A percentile compares a stretch with the other conserved stretches of the same genome.
Evolutionary conservation across 2,113 vertebrate genomes (phyloP).

Genomic region (Myxocyprinus asiaticus): DNA sequence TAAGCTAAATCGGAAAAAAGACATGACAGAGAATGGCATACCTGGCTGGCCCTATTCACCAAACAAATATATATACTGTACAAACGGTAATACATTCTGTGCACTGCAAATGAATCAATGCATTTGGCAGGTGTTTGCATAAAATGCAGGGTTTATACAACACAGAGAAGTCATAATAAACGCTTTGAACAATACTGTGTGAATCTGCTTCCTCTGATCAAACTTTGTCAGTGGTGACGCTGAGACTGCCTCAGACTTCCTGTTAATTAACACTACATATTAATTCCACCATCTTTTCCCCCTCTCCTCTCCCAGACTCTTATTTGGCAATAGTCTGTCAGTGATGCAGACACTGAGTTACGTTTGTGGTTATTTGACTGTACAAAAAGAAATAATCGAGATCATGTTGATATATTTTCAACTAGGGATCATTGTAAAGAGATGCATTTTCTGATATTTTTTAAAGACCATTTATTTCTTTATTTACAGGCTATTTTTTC

Average conservation of each 20-base stretch:
- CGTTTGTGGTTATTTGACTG: slow-evolving; percentile 43
- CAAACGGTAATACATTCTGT: too few species aligned
- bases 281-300: slow-evolving; percentile 91
- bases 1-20: too few species aligned
- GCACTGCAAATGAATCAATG: too few species aligned
- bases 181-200: slow-evolving; percentile 47
- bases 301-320: slow-evolving; percentile 52
- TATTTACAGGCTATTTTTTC: too few species aligned
- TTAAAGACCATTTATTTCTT: too few species aligned
- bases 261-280: slow-evolving; percentile 96
- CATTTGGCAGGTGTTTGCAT: neutral
- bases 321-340: slow-evolving; percentile 48
- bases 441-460: too few species aligned
- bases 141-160: neutral
- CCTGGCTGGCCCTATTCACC: too few species aligned
- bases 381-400: slow-evolving; percentile 16
- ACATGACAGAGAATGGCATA: too few species aligned
- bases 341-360: slow-evolving; percentile 37
- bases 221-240: slow-evolving; percentile 92
- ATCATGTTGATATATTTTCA: neutral
- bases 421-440: neutral
- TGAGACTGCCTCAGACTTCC: slow-evolving; percentile 86
- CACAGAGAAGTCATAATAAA: slow-evolving; percentile 51
- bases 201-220: slow-evolving; percentile 78
- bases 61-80: too few species aligned